Percentiles rank a stretch among this genome's conserved stretches.
These are phyloP conservation scores for Drosophila histrio DNA, from an alignment of 2,888 invertebrate species.

Conservation along the genomic window DNA sequence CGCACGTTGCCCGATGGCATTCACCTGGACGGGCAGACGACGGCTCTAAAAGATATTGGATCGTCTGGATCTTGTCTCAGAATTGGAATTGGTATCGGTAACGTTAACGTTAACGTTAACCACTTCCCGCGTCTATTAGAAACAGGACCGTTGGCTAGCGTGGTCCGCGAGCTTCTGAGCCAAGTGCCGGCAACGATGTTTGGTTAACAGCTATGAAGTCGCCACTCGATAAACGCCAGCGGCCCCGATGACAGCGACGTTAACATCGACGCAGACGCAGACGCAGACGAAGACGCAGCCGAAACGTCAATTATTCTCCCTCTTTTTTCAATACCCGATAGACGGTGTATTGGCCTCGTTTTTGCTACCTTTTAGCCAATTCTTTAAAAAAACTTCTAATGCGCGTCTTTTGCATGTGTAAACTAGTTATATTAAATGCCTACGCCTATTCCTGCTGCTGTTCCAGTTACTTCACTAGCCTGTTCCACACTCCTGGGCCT, in stretches of 20 bases:
- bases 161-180: conserved; percentile 76
- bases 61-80: conserved; percentile 35
- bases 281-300: conserved; percentile 32
- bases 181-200: conserved; percentile 59
- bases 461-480: conserved; percentile 19
- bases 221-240: conserved; percentile 19
- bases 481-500: conserved; percentile 1
- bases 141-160: conserved; percentile 69
- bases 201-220: conserved; percentile 74
- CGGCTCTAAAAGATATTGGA: conserved; percentile 29
- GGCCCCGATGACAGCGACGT: conserved; percentile 37
- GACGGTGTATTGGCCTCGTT: conserved; percentile 47
- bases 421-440: conserved; percentile 47
- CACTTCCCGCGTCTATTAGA: conserved; percentile 52
- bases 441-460: conserved; percentile 22
- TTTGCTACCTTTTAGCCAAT: conserved; percentile 22
- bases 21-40: conserved; percentile 67
- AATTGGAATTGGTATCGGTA: conserved; percentile 9
- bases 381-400: conserved; percentile 21
- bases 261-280: conserved; percentile 20
- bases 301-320: conserved; percentile 66
- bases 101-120: neutral
- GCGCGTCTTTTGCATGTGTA: conserved; percentile 20
- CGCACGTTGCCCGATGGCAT: conserved; percentile 74
- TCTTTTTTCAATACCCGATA: conserved; percentile 40